Evolutionary conservation across 2,888 invertebrate genomes (phyloP), one percentile per base, ranked within the genome.

Genomic region (Lottia gigantea): DNA sequence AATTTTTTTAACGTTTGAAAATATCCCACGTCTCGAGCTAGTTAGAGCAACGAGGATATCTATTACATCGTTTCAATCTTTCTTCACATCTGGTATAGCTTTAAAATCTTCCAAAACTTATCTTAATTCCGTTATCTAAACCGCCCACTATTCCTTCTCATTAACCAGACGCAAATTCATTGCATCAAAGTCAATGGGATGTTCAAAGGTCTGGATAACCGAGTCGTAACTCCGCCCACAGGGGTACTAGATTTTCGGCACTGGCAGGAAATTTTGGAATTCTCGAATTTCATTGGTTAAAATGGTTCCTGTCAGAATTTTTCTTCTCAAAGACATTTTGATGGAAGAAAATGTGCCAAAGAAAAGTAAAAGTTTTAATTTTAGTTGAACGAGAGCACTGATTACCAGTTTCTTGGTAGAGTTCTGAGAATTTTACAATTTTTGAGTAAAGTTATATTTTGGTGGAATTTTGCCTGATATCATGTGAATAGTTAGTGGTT

Each of bases 361-460:
- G 55, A 55, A 55, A 55, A 11, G 55, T 23, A 23, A 55, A 55
- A 55, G 12, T 55, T 55, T 55, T 55, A 55, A 55, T 55, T 55
- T 55, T 19, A 23, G 55, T 55, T n/a, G 19, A 55, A 55, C 19
- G 7, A 14, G 19, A 23, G 19, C 23, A 8, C 19, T 55, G 55
- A 55, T 55, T 55, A 23, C 55, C 19, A 19, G 55, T 12, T 19
- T 19, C 11, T 31, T 40, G 11, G 7, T 14, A 23, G 19, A 19
- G 14, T 12, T 23, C 55, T 55, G 55, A 23, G 19, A 55, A 55
- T 23, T 55, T 19, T n/a, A 55, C 19, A 8, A 23, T 23, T 55
- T 55, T 55, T 55, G 11, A 14, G 55, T 55, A 3, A 23, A 40
- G 40, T 8, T 40, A 40, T 40, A 31, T 40, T 40, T 40, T 40